Base-by-base conservation (phyloP, 2,113 vertebrate species). In the Caranx ignobilis region DNA sequence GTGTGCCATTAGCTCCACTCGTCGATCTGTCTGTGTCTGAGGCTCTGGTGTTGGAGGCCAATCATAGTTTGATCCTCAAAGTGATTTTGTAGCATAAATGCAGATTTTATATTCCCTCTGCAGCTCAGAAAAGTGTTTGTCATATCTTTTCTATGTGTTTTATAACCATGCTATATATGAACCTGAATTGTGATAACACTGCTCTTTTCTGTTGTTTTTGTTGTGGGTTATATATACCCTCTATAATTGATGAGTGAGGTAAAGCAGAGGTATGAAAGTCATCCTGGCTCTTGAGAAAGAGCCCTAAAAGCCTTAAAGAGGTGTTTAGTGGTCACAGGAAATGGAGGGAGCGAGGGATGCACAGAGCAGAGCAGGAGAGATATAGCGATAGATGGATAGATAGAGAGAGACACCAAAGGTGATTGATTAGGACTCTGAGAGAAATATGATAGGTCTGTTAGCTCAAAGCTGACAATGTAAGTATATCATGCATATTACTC, bases 241-340 rank as follows among this genome's bases (percentile, higher is more conserved):
- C 79, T 88, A 84, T 91, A 85, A 92, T 92, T 89, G 74, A 92
- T 91, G 73, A 86, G 80, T 72, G 55, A 41, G 39, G 69, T 77
- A 88, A 66, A 77, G 74, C 75, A 75, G 78, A 88, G 79, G 77
- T 86, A 88, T 82, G 77, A 83, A 87, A 75, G 83, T 88, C 87
- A 79, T 87, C 69, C 48, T 54, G 54, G 62, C 65, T 48, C 74
- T 78, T 64, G 37, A 79, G 60, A 77, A 86, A 82, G 63, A 59
- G 60, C 75, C 65, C 83, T 92, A 82, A 93, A 86, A 91, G 91
- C 90, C 60, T 69, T 85, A 87, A 88, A 87, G 83, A 92, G 74
- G 86, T 88, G 82, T 89, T 93, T 88, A 91, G 87, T 86, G 88
- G 90, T 81, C 85, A 82, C 73, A 85, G 91, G 89, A 91, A 91